Evolutionary conservation across 2,113 vertebrate genomes (phyloP).

Genomic region (Eudyptes chrysolophus): DNA sequence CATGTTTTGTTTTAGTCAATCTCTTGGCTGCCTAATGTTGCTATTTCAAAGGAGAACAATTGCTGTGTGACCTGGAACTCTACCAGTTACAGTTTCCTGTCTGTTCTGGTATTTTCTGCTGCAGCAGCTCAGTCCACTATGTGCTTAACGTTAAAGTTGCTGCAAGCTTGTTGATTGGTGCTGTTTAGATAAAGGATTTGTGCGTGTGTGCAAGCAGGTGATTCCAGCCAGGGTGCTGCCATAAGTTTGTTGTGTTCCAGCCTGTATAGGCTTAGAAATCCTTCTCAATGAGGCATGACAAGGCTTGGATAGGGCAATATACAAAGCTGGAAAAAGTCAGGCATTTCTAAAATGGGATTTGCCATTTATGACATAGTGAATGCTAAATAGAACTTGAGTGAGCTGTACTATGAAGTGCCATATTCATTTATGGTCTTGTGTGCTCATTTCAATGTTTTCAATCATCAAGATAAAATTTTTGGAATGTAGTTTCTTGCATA

Average conservation of each 20-base stretch:
- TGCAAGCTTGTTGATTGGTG: neutral
- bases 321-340: neutral
- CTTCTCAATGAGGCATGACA: neutral
- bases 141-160: neutral
- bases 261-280: neutral
- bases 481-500: neutral
- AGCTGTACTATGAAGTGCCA: neutral
- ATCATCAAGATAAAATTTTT: neutral
- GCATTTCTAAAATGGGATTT: neutral
- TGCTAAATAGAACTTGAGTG: neutral
- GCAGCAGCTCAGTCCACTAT: neutral
- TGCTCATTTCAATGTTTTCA: neutral
- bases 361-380: neutral
- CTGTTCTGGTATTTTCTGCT: neutral
- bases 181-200: neutral
- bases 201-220: neutral
- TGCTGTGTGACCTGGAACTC: constrained; percentile 1
- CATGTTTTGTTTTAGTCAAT: neutral
- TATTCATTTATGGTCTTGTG: neutral
- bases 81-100: neutral
- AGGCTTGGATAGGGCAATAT: neutral
- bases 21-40: neutral
- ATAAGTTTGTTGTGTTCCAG: neutral
- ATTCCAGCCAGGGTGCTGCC: neutral
- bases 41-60: neutral